Evolutionary conservation across 2,888 invertebrate species (phyloP), one percentile per base, ranked within the genome.

Genomic region (Ornithoptera priamus): DNA sequence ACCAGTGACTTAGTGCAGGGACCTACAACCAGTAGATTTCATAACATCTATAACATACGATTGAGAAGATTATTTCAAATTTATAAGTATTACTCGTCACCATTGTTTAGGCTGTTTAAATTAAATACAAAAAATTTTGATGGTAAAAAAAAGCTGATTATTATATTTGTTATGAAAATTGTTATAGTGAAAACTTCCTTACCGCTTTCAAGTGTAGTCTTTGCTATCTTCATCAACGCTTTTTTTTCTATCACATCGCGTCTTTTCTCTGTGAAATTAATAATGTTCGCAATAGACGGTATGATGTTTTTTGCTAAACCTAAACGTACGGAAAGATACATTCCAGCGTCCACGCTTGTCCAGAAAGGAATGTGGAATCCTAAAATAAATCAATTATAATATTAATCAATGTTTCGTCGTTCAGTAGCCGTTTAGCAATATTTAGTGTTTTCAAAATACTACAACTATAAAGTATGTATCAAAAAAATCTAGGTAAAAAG

Each of bases 351-450:
- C 42, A 83, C 78, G 7, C 81, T 81, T 4, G 84, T 85, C 86
- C 85, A 88, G 56, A 85, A 20, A 0, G 89, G 86, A n/a, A 89
- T 72, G 2, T 76, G 76, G 62, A 77, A 88, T 18, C 74, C 89
- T 1, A 72, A 67, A 59, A 46, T 36, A 60, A 17, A 58, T 24
- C 15, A 36, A 64, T 20, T 39, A 15, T 10, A 22, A 20, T 17
- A 20, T 50, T 12, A 18, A 50, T 17, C 18, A 50, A 50, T 15
- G 50, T 17, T 50, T 17, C 15, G 17, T 17, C 15, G 10, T 50
- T 50, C 15, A 5, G 17, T 15, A 15, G 50, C 5, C 5, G 2
- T 17, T 15, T 17, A 17, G 50, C 18, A 15, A 50, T 15, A 50
- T 50, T 15, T 50, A 15, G 2, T 15, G 17, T 50, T 50, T 50